Percentiles rank a stretch among this genome's conserved stretches.
phyloP scores from a whole-genome alignment of 1,140 invertebrate species.

The Drosophila obscura region DNA sequence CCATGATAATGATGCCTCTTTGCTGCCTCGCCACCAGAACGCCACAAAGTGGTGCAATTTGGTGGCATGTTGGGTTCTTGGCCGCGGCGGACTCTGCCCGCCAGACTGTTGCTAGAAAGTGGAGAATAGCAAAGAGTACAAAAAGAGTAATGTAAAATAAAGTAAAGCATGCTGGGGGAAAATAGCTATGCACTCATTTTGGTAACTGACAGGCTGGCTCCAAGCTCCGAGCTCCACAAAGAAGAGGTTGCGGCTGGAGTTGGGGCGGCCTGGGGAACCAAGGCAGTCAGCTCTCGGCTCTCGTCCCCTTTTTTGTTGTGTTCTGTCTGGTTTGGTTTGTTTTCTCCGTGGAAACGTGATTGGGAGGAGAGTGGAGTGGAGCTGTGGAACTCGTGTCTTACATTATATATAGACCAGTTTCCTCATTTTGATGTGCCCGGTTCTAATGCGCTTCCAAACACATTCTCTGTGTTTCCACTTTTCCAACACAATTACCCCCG shows the following conservation, averaged over 20 bases:
- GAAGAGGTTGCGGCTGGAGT: background rate
- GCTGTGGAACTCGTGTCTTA: slow-evolving; percentile 54
- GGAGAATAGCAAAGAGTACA: slow-evolving; percentile 41
- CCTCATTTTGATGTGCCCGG: slow-evolving; percentile 56
- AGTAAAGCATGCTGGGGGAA: slow-evolving; percentile 71
- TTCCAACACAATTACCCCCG: slow-evolving; percentile 41
- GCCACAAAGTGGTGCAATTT: slow-evolving; percentile 77
- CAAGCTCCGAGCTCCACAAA: no score
- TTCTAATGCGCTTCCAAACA: slow-evolving; percentile 48
- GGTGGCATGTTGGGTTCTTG: slow-evolving; percentile 5
- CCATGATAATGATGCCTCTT: slow-evolving; percentile 69
- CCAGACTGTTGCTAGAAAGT: slow-evolving; percentile 69
- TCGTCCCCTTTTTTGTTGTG: slow-evolving; percentile 51
- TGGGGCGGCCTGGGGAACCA: slow-evolving; percentile 7
- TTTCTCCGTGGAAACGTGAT: slow-evolving; percentile 62
- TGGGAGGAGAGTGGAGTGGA: slow-evolving; percentile 44
- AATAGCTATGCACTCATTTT: slow-evolving; percentile 78
- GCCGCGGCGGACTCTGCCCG: slow-evolving; percentile 44
- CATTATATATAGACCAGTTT: slow-evolving; percentile 69
- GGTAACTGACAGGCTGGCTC: slow-evolving; percentile 62
- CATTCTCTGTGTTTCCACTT: slow-evolving; percentile 5
- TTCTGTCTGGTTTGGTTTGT: slow-evolving; percentile 66
- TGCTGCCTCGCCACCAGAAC: slow-evolving; percentile 57
- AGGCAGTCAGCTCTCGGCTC: slow-evolving; percentile 20
- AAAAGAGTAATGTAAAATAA: slow-evolving; percentile 36